Conservation (phyloP, 1,140 invertebrate species). For the Sinonovacula constricta region DNA sequence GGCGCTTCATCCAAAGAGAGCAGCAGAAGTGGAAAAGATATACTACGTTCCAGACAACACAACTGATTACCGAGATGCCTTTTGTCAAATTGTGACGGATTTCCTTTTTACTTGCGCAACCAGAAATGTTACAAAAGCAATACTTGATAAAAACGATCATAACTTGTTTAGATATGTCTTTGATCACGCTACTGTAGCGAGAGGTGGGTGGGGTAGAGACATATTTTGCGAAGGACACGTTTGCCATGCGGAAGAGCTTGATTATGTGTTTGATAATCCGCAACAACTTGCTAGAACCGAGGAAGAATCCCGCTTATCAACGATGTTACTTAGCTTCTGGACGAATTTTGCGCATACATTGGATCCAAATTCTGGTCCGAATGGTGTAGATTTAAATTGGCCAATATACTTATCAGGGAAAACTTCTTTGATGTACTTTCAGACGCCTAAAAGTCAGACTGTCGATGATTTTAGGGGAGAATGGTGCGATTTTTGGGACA, state of each 20-base stretch:
- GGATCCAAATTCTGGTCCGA: conserved; percentile 57
- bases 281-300: conserved; percentile 49
- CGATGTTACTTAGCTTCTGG: conserved; percentile 65
- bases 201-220: conserved; percentile 64
- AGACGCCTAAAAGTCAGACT: conserved; percentile 55
- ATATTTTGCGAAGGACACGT: conserved; percentile 66
- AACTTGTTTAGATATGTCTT: conserved; percentile 63
- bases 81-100: conserved; percentile 54
- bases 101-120: conserved; percentile 57
- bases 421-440: conserved; percentile 56
- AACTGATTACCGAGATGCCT: conserved; percentile 46
- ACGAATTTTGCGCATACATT: conserved; percentile 72
- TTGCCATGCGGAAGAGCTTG: conserved; percentile 71
- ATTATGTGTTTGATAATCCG: conserved; percentile 65
- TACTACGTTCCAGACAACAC: conserved; percentile 51
- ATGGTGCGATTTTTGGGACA: conserved; percentile 69
- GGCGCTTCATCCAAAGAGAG: conserved; percentile 5
- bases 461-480: conserved; percentile 49
- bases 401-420: conserved; percentile 45
- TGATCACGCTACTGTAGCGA: conserved; percentile 66
- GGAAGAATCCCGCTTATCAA: conserved; percentile 62
- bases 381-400: conserved; percentile 45
- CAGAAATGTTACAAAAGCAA: conserved; percentile 39
- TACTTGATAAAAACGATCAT: conserved; percentile 38
- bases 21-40: conserved; percentile 15